A percentile compares a stretch with the other conserved stretches of the same genome.
phyloP scores from a whole-genome alignment of 1,140 invertebrate genomes.

The Hyposmocoma kahamanoa region DNA sequence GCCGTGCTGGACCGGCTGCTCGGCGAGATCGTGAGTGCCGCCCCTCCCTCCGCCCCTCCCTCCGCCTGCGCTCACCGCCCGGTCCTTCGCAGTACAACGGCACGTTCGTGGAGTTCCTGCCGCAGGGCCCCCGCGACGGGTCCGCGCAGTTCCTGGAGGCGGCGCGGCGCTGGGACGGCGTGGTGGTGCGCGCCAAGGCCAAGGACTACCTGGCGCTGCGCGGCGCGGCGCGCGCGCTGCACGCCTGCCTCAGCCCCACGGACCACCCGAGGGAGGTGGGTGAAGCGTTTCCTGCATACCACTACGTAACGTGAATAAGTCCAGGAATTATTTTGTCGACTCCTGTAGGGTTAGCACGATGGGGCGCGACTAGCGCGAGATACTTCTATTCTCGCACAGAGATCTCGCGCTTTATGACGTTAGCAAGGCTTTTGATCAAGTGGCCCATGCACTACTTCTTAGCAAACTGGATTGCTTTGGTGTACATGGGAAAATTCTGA shows the following conservation, averaged over 20 bases:
- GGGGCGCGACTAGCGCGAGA: too few relatives aligned
- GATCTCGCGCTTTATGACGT: too few relatives aligned
- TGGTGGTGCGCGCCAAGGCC: slow-evolving; percentile 84
- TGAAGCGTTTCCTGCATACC: too few relatives aligned
- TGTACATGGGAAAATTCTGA: too few relatives aligned
- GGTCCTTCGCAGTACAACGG: slow-evolving; percentile 71
- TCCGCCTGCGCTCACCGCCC: slow-evolving; percentile 27
- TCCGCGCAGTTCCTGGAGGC: slow-evolving; percentile 81
- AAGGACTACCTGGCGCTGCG: slow-evolving; percentile 78
- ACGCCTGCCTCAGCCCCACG: slow-evolving; percentile 83
- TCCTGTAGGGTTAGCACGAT: too few relatives aligned
- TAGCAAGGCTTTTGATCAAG: too few relatives aligned
- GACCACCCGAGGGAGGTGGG: slow-evolving; percentile 84
- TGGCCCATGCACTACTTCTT: too few relatives aligned
- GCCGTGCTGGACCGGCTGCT: slow-evolving; percentile 31
- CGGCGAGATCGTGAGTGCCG: slow-evolving; percentile 37
- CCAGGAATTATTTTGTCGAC: too few relatives aligned
- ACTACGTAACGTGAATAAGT: too few relatives aligned
- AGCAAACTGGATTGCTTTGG: too few relatives aligned
- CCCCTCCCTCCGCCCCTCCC: slow-evolving; percentile 24
- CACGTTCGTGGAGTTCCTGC: slow-evolving; percentile 78
- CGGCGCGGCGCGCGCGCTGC: slow-evolving; percentile 75
- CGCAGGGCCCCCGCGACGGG: slow-evolving; percentile 66
- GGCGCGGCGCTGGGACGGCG: slow-evolving; percentile 81
- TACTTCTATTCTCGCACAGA: too few relatives aligned